These are phyloP conservation scores for Trypoxylus dichotomus DNA, from an alignment of 1,140 invertebrate species.

Conservation along the genomic window DNA sequence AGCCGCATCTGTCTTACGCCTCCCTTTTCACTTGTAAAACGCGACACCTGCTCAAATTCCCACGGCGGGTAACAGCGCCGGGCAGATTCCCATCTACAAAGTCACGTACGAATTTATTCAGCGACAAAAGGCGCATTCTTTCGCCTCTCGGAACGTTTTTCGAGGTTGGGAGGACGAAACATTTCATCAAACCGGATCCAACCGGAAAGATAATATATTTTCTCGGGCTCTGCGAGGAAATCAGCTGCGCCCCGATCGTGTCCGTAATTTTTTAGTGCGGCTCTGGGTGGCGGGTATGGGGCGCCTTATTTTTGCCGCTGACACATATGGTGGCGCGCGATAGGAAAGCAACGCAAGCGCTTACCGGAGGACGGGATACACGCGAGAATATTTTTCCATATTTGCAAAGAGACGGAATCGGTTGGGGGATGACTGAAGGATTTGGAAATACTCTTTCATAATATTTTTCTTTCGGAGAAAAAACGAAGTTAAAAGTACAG, in stretches of 20 bases:
- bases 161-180: background rate
- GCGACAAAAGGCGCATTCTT: background rate
- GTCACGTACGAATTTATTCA: background rate
- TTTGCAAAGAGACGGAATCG: background rate
- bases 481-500: no score
- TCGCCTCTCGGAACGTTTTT: background rate
- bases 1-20: no score
- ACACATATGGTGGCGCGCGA: background rate
- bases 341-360: background rate
- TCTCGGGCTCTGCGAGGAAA: background rate
- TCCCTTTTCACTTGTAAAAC: background rate
- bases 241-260: background rate
- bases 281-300: background rate
- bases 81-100: background rate
- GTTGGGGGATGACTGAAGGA: no score
- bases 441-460: no score
- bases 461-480: no score
- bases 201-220: background rate
- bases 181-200: background rate
- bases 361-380: background rate
- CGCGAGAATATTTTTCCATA: background rate
- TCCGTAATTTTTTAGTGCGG: background rate
- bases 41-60: background rate
- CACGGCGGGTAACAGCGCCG: no score
- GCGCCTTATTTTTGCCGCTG: background rate